phyloP scores from a whole-genome alignment of 2,888 invertebrate species.

The Tetramorium bicarinatum region DNA sequence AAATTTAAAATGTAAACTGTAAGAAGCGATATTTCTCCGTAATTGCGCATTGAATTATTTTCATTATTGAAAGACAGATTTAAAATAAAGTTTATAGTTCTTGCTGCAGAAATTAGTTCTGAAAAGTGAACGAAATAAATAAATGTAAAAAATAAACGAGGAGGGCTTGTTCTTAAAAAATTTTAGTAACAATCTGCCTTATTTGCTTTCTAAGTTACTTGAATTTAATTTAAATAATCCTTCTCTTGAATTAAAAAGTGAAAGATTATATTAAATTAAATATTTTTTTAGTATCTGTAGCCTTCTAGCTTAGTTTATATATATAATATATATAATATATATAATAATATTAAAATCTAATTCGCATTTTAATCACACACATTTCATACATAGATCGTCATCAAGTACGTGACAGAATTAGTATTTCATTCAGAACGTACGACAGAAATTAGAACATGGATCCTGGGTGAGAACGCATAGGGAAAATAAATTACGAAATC shows the following conservation, averaged over 20 bases:
- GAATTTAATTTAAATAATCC: constrained; percentile 3
- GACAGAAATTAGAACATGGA: neutral
- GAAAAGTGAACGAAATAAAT: neutral
- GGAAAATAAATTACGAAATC: constrained; percentile 4
- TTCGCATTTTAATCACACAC: neutral
- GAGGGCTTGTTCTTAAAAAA: neutral
- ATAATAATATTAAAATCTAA: constrained; percentile 18
- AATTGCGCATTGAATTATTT: neutral
- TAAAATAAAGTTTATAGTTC: neutral
- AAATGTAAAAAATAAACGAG: neutral
- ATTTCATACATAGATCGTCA: neutral
- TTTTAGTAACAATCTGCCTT: neutral
- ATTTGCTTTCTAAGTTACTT: neutral
- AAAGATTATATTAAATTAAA: neutral
- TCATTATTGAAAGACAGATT: neutral
- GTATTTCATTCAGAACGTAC: neutral
- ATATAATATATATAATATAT: no score
- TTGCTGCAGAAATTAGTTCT: neutral
- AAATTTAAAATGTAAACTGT: constrained; percentile 9
- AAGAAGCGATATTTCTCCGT: neutral
- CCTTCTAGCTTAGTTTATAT: neutral
- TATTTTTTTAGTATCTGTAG: neutral
- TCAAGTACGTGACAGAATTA: neutral
- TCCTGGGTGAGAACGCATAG: neutral
- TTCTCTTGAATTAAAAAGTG: constrained; percentile 8